A percentile compares a stretch with the other conserved stretches of the same genome.
These are phyloP conservation scores for Orthonyx spaldingii DNA, from an alignment of 2,113 vertebrate species.

Conservation along the genomic window DNA sequence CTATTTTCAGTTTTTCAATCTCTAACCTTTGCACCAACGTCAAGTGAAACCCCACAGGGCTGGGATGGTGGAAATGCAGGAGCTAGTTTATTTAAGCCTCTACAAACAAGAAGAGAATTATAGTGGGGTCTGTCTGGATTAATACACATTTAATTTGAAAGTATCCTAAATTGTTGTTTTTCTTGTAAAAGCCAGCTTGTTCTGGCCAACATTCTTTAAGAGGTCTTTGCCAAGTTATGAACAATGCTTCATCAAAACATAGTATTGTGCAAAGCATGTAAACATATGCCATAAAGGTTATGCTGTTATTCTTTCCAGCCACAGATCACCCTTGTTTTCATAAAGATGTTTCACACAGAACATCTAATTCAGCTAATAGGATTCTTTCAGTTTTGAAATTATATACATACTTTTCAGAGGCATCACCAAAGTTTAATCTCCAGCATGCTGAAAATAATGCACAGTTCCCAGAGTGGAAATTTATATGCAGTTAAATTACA, in stretches of 20 bases:
- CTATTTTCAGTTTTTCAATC: not conserved
- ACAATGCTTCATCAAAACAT: conserved; percentile 1
- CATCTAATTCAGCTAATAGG: not conserved
- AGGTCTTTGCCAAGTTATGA: conserved; percentile 9
- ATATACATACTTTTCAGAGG: not conserved
- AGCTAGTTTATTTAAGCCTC: not conserved
- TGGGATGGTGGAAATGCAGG: not conserved
- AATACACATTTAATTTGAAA: not conserved
- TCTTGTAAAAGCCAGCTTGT: not conserved
- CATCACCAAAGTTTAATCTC: not conserved
- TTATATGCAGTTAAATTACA: not conserved
- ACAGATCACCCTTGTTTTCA: not conserved
- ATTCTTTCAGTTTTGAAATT: not conserved
- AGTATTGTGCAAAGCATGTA: conserved; percentile 1
- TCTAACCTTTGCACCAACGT: not conserved
- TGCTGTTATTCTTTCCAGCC: not conserved
- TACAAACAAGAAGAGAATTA: not conserved
- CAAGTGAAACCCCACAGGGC: not conserved
- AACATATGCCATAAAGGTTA: conserved; percentile 9
- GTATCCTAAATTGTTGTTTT: not conserved
- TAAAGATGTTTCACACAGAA: not conserved
- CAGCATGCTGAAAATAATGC: not conserved
- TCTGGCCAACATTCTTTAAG: not conserved
- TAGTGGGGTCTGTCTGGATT: not conserved
- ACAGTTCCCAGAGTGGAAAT: not conserved